A percentile compares a stretch with the other conserved stretches of the same genome.
Conservation (phyloP, 2,113 vertebrate species). For the Holacanthus passer region DNA sequence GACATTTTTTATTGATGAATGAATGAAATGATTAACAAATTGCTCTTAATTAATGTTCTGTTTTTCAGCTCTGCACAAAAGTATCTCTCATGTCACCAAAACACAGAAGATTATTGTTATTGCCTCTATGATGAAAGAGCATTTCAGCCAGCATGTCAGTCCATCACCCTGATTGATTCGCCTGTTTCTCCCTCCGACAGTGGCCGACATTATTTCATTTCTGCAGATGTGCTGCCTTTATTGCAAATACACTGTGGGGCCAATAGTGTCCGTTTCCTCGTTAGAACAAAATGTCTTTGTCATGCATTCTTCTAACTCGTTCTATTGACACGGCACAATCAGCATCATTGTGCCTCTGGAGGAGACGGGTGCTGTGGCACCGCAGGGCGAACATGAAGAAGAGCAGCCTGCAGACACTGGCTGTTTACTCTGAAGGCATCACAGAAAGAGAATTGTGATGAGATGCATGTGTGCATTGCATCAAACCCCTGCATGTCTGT, state of each 20-base stretch:
- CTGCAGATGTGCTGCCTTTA: constrained; percentile 70
- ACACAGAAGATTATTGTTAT: constrained; percentile 42
- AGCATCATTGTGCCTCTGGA: constrained; percentile 71
- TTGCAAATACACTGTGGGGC: constrained; percentile 43
- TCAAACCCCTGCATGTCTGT: constrained; percentile 17
- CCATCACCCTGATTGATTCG: constrained; percentile 70
- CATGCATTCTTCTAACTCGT: constrained; percentile 50
- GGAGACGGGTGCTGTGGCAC: constrained; percentile 75
- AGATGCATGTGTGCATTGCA: constrained; percentile 20
- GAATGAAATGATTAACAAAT: not conserved
- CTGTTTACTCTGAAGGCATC: constrained; percentile 55
- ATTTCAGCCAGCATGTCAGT: constrained; percentile 45
- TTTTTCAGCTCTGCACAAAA: constrained; percentile 5
- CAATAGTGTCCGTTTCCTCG: constrained; percentile 75
- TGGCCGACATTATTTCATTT: constrained; percentile 60
- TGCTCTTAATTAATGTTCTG: not conserved
- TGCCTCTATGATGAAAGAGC: constrained; percentile 36
- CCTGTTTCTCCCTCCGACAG: constrained; percentile 58
- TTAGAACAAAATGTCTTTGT: constrained; percentile 78
- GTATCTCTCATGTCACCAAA: constrained; percentile 8
- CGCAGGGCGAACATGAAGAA: constrained; percentile 54
- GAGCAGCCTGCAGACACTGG: constrained; percentile 57
- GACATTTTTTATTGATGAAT: not conserved
- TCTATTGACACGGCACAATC: constrained; percentile 71
- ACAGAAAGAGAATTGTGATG: constrained; percentile 47